Percentiles rank a stretch among this genome's conserved stretches.
These are phyloP conservation scores for Cheilinus undulatus DNA, from an alignment of 2,113 vertebrate species.

Conservation along the genomic window DNA sequence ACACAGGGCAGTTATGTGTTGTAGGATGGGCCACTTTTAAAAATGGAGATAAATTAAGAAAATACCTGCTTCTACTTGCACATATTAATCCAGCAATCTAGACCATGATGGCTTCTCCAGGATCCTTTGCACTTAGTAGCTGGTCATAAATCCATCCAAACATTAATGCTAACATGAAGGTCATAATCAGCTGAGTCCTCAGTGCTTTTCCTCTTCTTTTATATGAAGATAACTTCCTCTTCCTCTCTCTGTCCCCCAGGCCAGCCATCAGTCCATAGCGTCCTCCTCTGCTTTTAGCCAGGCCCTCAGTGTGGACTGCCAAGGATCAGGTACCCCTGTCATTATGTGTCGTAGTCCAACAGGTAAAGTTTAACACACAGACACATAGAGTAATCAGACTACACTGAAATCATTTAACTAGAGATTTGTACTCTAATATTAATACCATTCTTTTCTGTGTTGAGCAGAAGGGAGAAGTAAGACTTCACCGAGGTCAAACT, in stretches of 20 bases:
- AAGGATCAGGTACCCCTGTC: constrained; percentile 86
- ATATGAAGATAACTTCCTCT: too few species aligned
- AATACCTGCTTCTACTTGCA: too few species aligned
- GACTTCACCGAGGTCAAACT: constrained; percentile 93
- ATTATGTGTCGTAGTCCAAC: constrained; percentile 96
- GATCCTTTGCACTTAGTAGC: too few species aligned
- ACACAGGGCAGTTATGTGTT: too few species aligned
- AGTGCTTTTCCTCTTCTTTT: not conserved
- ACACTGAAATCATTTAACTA: too few species aligned
- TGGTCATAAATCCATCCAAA: too few species aligned
- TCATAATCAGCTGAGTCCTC: too few species aligned
- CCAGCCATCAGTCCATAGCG: constrained; percentile 84
- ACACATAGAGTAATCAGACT: not conserved
- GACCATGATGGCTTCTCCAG: too few species aligned
- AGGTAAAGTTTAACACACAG: constrained; percentile 77
- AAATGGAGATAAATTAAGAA: too few species aligned
- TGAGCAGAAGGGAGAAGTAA: constrained; percentile 90
- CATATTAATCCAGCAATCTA: too few species aligned
- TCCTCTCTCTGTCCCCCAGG: constrained; percentile 70
- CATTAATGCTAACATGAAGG: too few species aligned
- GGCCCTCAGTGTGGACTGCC: constrained; percentile 86
- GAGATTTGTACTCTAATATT: not conserved
- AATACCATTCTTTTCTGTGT: not conserved
- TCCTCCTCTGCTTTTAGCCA: constrained; percentile 89
- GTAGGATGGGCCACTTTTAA: too few species aligned